Conservation (phyloP, 2,888 invertebrate species). For the Thumatha senex region DNA sequence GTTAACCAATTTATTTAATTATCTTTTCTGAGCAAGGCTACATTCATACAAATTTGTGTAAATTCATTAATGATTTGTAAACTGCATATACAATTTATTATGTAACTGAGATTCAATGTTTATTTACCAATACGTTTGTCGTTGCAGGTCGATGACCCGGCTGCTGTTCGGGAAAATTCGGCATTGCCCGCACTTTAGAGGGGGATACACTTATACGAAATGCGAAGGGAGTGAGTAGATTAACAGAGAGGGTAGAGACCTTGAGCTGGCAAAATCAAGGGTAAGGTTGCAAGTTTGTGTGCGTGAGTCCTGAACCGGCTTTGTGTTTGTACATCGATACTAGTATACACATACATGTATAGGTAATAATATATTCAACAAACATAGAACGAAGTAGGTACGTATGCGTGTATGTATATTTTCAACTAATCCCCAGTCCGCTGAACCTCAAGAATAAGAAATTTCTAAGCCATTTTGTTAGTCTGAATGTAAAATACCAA, state of each 20-base stretch:
- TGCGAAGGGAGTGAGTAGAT: slow-evolving; percentile 57
- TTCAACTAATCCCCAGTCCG: slow-evolving; percentile 43
- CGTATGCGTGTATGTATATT: slow-evolving; percentile 29
- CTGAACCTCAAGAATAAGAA: slow-evolving; percentile 42
- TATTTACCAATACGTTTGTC: slow-evolving; percentile 80
- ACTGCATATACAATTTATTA: slow-evolving; percentile 50
- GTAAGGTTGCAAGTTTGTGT: slow-evolving; percentile 70
- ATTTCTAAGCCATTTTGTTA: slow-evolving; percentile 22
- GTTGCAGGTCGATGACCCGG: slow-evolving; percentile 69
- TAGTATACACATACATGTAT: slow-evolving; percentile 26
- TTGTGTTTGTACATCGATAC: slow-evolving; percentile 52
- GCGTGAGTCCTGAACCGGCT: slow-evolving; percentile 55
- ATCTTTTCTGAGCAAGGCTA: too few relatives aligned
- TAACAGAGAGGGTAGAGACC: slow-evolving; percentile 77
- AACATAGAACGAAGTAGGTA: slow-evolving; percentile 41
- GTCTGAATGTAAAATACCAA: slow-evolving; percentile 25
- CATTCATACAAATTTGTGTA: background rate
- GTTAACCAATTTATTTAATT: too few relatives aligned
- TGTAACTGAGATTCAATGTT: slow-evolving; percentile 69
- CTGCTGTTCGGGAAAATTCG: slow-evolving; percentile 74
- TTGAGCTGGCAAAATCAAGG: slow-evolving; percentile 84
- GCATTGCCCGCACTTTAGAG: slow-evolving; percentile 69
- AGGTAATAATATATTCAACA: slow-evolving; percentile 34
- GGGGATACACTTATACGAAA: slow-evolving; percentile 61
- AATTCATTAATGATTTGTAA: background rate